These are phyloP conservation scores for Myiopsitta monachus DNA, from an alignment of 2,113 vertebrate species.

Conservation along the genomic window DNA sequence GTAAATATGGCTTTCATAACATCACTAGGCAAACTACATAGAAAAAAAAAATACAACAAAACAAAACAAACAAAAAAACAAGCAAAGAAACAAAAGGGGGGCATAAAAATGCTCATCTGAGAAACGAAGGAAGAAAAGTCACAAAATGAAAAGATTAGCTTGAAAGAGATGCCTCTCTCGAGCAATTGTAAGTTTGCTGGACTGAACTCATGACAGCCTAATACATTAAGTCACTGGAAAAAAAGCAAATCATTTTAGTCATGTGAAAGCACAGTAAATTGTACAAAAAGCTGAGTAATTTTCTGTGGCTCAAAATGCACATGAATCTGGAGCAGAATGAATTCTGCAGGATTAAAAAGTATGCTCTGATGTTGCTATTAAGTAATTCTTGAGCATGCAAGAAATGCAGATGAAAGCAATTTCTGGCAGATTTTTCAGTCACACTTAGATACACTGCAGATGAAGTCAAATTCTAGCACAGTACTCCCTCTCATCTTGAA, in stretches of 20 bases:
- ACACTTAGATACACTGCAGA: neutral
- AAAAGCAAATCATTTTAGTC: neutral
- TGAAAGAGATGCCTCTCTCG: neutral
- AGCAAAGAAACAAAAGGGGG: neutral
- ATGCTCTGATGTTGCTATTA: neutral
- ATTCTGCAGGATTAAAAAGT: neutral
- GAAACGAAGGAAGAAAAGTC: neutral
- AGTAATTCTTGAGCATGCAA: neutral
- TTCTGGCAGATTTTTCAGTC: neutral
- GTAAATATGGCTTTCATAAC: conserved; percentile 84
- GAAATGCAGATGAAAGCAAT: neutral
- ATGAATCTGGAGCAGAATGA: neutral
- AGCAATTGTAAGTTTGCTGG: neutral
- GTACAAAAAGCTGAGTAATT: neutral
- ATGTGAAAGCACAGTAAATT: neutral
- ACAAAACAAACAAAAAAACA: neutral
- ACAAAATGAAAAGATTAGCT: neutral
- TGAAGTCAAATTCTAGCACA: neutral
- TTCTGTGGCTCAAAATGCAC: neutral
- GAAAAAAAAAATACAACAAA: neutral
- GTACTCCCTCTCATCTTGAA: neutral
- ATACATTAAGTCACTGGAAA: neutral
- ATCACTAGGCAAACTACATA: conserved; percentile 84
- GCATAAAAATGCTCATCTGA: neutral
- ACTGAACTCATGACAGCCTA: neutral